Conservation (phyloP, 2,113 vertebrate species). For the Aegithalos caudatus region DNA sequence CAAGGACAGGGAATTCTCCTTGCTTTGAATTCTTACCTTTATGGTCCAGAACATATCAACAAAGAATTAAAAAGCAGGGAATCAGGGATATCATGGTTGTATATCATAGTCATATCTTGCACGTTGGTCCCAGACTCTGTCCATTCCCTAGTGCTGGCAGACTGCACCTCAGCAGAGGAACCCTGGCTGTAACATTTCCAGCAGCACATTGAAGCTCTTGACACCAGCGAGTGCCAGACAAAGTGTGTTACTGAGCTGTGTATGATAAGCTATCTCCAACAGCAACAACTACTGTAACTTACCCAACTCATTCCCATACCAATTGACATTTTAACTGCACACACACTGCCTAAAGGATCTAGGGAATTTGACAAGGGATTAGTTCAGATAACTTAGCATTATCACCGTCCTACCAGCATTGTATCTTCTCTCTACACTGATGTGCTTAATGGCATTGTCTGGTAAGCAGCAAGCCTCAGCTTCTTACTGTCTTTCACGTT, state of each 20-base stretch:
- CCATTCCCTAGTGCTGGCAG: background rate
- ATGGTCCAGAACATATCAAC: background rate
- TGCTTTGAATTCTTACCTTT: background rate
- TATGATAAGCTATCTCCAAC: background rate
- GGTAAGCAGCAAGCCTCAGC: background rate
- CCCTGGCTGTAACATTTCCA: background rate
- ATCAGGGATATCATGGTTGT: background rate
- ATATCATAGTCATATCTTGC: background rate
- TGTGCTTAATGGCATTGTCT: background rate
- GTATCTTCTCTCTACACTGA: background rate
- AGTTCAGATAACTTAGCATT: constrained; percentile 38
- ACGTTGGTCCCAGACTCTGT: accelerated
- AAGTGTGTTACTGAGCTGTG: background rate
- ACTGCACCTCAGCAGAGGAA: background rate
- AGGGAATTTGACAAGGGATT: constrained; percentile 60
- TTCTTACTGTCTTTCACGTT: background rate
- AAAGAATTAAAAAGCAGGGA: background rate
- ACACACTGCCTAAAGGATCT: constrained; percentile 21
- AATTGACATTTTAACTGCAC: background rate
- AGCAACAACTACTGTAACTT: constrained; percentile 5
- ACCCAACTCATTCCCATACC: background rate
- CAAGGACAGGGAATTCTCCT: background rate
- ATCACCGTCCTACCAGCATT: background rate
- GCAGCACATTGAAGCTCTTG: background rate
- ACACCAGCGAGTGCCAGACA: background rate